Percentiles rank a stretch among this genome's conserved stretches.
These are phyloP conservation scores for Brachyopa scutellaris DNA, from an alignment of 2,888 invertebrate species.

Conservation along the genomic window DNA sequence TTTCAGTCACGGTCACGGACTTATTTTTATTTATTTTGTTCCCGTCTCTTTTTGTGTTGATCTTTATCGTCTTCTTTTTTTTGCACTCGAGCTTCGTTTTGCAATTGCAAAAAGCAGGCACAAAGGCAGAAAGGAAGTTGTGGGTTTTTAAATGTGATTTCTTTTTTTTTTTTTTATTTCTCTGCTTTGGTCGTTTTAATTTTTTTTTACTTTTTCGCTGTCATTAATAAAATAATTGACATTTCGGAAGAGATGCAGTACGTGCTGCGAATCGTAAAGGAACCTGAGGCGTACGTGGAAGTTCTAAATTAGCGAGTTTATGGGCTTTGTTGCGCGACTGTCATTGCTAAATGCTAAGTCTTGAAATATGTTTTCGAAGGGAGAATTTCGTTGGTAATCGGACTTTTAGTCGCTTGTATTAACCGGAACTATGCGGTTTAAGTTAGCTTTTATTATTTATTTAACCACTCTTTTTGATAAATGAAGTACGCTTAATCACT, in stretches of 20 bases:
- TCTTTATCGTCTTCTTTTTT: conserved; percentile 47
- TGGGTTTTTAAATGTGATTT: conserved; percentile 54
- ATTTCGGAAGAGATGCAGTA: conserved; percentile 61
- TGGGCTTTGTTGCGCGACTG: no score
- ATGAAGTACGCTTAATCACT: no score
- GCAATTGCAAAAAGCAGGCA: conserved; percentile 26
- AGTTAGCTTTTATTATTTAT: no score
- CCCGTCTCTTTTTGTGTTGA: conserved; percentile 34
- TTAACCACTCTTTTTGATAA: no score
- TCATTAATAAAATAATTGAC: conserved; percentile 71
- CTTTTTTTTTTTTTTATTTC: conserved; percentile 1
- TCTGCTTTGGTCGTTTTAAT: neutral
- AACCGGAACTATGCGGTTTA: no score
- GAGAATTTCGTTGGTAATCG: no score
- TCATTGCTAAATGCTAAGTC: no score
- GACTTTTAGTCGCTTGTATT: no score
- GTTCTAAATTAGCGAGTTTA: no score
- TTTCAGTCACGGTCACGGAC: conserved; percentile 71
- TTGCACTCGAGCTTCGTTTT: conserved; percentile 41
- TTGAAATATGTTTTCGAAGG: no score
- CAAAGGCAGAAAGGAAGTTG: conserved; percentile 58
- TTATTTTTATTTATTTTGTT: conserved; percentile 21
- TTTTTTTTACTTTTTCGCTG: conserved; percentile 37
- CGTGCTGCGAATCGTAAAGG: conserved; percentile 48
- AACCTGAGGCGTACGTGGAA: neutral